Evolutionary conservation across 1,140 invertebrate species (phyloP).

Genomic region (Odontomachus brunneus): DNA sequence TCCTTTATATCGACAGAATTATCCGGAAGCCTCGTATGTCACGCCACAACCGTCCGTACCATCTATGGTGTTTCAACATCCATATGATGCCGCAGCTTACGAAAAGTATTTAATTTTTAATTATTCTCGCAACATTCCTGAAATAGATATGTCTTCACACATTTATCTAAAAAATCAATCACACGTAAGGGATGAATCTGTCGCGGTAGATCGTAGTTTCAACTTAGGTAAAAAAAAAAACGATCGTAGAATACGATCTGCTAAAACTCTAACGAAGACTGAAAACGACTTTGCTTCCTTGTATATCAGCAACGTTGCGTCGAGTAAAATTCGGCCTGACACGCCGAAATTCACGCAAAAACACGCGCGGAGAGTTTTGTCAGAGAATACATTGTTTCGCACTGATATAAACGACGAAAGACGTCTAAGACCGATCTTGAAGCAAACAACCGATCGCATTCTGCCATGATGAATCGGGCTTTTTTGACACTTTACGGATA

Average conservation of each 20-base stretch:
- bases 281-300: neutral
- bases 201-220: neutral
- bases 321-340: neutral
- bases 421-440: slow-evolving; percentile 26
- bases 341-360: neutral
- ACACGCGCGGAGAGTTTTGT: too few relatives aligned
- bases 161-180: too few relatives aligned
- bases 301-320: too few relatives aligned
- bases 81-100: too few relatives aligned
- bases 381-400: too few relatives aligned
- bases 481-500: slow-evolving; percentile 35
- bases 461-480: neutral
- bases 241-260: neutral
- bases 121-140: too few relatives aligned
- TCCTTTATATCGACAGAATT: too few relatives aligned
- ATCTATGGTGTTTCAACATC: too few relatives aligned
- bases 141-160: too few relatives aligned
- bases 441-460: neutral
- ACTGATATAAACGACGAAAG: neutral
- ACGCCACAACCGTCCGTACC: too few relatives aligned
- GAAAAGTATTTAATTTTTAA: too few relatives aligned
- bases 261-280: neutral
- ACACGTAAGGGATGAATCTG: neutral
- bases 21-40: too few relatives aligned
- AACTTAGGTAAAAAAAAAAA: neutral